Conservation (phyloP, 1,140 invertebrate genomes). For the Drosophila kurseongensis region DNA sequence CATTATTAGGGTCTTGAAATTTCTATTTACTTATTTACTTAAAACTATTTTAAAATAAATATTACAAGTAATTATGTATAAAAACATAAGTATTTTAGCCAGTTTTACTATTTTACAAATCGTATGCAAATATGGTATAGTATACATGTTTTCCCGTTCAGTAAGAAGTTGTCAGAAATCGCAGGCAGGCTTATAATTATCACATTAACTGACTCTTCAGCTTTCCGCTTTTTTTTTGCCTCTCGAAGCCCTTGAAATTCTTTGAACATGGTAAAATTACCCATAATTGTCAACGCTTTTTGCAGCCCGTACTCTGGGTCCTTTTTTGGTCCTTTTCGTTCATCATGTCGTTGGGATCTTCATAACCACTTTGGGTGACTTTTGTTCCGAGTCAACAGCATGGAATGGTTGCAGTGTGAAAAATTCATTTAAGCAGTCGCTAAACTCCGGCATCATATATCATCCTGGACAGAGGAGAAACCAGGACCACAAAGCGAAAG, state of each 20-base stretch:
- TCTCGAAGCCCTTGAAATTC: background rate
- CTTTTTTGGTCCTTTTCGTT: constrained; percentile 17
- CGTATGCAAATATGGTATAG: background rate
- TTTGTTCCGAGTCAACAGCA: constrained; percentile 73
- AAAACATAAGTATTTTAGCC: too few relatives aligned
- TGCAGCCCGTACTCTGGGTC: background rate
- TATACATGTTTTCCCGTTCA: background rate
- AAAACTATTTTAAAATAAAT: too few relatives aligned
- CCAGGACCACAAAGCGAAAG: constrained; percentile 10
- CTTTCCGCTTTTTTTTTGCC: background rate
- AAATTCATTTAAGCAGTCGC: constrained; percentile 80
- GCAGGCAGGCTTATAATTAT: constrained; percentile 3
- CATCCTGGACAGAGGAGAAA: constrained; percentile 40
- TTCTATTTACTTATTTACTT: too few relatives aligned
- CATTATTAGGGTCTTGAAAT: too few relatives aligned
- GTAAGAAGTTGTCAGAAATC: too few relatives aligned
- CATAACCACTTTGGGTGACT: constrained; percentile 54
- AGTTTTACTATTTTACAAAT: too few relatives aligned
- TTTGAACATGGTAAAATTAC: constrained; percentile 15
- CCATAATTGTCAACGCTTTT: constrained; percentile 64
- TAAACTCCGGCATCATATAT: constrained; percentile 75
- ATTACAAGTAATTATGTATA: too few relatives aligned
- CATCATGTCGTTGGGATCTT: constrained; percentile 33
- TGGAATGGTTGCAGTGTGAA: constrained; percentile 71
- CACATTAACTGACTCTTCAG: background rate